Evolutionary conservation across 2,797 vertebrate species (phyloP), one percentile per base, ranked within the genome.

Genomic region (Tachyglossus aculeatus): DNA sequence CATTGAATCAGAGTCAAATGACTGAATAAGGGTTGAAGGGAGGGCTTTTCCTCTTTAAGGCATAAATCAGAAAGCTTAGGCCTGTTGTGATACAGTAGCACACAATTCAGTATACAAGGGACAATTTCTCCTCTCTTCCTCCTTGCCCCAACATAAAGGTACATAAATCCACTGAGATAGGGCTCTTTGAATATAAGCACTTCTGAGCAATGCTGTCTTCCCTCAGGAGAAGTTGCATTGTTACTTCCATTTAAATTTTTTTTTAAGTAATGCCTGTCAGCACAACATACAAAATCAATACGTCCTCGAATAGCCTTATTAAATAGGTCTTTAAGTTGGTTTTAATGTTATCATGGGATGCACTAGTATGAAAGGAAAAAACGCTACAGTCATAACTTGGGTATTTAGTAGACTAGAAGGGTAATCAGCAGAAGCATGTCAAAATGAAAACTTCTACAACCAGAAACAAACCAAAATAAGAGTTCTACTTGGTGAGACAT

Each of bases 331-430:
- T 29, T 71, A 57, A n/a, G 7, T 18, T 11, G 51, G 0, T 58
- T 79, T 60, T 43, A 74, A 57, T 67, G 8, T 32, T 3, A 59
- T 12, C 0, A 56, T 58, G 37, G 22, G 1, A 7, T 64, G 80
- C 31, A 41, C 25, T 64, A 39, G 9, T 65, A 52, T 72, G 44
- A 34, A 82, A 67, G 54, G 4, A 7, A 29, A 66, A 39, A 32
- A 7, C 33, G 2, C 31, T 44, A 53, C 57, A 72, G 40, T 24
- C 54, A 77, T 55, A 66, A 60, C 7, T 13, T 74, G 41, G 18
- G 13, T 61, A 65, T 40, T 71, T 19, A 6, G 9, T 36, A 67
- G 69, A 29, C 27, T 31, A 55, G 7, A 0, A 32, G 54, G 67
- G 47, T 21, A 61, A 31, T 34, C 67, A 21, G 53, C 63, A 19